phyloP scores from a whole-genome alignment of 2,888 invertebrate genomes.

The Spodoptera exigua region DNA sequence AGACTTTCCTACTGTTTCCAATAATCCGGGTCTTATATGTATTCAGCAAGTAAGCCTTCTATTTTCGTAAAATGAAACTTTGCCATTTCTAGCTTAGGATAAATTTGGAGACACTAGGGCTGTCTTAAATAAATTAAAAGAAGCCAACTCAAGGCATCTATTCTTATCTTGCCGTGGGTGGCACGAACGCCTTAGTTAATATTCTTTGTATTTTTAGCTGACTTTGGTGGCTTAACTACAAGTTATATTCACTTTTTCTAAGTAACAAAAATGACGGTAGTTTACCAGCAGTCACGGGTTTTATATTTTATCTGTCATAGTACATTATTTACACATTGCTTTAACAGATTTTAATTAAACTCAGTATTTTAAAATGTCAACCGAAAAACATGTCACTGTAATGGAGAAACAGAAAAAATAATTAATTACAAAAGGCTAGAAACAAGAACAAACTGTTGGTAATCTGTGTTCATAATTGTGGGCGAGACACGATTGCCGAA shows the following conservation, averaged over 20 bases:
- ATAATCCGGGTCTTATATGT: constrained; percentile 13
- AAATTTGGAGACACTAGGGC: not conserved
- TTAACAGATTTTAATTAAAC: too few species aligned
- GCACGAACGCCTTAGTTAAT: not conserved
- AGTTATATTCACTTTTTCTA: too few species aligned
- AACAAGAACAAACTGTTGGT: constrained; percentile 36
- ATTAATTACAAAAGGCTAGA: constrained; percentile 48
- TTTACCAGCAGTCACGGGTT: too few species aligned
- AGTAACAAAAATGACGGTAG: too few species aligned
- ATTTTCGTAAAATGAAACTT: constrained; percentile 14
- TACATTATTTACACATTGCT: too few species aligned
- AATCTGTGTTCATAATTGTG: constrained; percentile 71
- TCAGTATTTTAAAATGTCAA: constrained; percentile 8
- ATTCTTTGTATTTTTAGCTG: not conserved
- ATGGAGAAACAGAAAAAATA: constrained; percentile 54
- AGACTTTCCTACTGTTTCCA: constrained; percentile 13
- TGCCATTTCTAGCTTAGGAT: constrained; percentile 8
- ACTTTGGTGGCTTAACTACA: too few species aligned
- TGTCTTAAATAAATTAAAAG: not conserved
- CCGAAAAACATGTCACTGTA: constrained; percentile 19
- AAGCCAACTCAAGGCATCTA: not conserved
- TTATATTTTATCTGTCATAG: too few species aligned
- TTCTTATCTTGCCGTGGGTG: not conserved
- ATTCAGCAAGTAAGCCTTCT: constrained; percentile 12
- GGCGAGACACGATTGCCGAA: constrained; percentile 59